Base-by-base conservation (phyloP, 1,140 invertebrate species). In the Centruroides vittatus region DNA sequence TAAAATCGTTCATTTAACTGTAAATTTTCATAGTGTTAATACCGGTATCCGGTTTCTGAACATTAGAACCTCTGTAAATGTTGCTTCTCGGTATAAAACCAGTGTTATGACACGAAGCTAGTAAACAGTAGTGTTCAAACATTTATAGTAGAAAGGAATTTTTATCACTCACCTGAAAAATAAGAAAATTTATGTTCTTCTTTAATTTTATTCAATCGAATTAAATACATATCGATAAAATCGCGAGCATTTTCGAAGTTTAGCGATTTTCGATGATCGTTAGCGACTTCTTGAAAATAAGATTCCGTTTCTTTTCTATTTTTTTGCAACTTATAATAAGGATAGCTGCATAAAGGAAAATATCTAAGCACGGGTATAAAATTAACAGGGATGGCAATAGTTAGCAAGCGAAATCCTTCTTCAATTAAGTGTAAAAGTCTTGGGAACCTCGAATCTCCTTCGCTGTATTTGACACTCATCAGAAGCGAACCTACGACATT, bases 401-500 rank as follows among this genome's bases (percentile, higher is more conserved):
- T 72, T 49, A 93, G 90, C 0, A 93, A 78, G 55, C 80, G 78
- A 79, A 93, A 93, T 12, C 90, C 90, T 75, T 93, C 89, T 66
- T 92, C 88, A 65, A 92, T 89, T 5, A 92, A 77, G 50, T 79
- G 72, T 78, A 89, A 89, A 68, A 92, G 86, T 49, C 86, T 76
- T 13, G 79, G 75, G 74, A 93, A 94, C n/a, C 81, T 78, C 3
- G 75, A 72, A 67, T 92, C 88, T 12, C 85, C 82, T 3, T 59
- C 50, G 1, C 51, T 35, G 72, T 93, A 95, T 5, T 89, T 78
- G 0, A 89, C 82, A 13, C 86, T 86, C 89, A 95, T 94, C 64
- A 91, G 81, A 41, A 95, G 82, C 35, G 84, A 85, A 71, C 90
- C 93, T 61, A 96, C 93, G 0, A 95, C 88, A 72, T 95, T 96